Evolutionary conservation across 2,797 vertebrate genomes (phyloP).

Genomic region (Morelia viridis): DNA sequence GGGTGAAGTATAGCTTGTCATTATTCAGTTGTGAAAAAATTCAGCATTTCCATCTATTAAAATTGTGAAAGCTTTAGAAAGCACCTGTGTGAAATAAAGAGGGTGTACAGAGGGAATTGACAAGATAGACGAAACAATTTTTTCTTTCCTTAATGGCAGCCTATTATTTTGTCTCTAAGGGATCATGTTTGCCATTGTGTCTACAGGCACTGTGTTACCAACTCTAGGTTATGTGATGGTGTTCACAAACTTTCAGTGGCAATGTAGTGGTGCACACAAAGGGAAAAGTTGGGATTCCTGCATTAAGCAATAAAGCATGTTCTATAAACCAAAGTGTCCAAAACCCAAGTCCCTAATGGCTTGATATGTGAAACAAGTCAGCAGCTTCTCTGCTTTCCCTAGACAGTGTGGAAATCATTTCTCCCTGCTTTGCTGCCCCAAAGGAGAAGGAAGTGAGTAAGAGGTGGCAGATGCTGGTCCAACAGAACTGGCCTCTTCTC

Average conservation of each 20-base stretch:
- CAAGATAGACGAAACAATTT: neutral
- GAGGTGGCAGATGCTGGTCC: neutral
- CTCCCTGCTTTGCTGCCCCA: neutral
- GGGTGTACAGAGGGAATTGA: neutral
- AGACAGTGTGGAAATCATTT: neutral
- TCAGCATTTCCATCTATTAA: neutral
- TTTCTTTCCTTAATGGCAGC: neutral
- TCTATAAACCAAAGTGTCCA: neutral
- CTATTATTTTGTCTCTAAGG: neutral
- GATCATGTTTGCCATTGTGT: neutral
- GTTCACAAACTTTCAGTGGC: neutral
- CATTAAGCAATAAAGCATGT: neutral
- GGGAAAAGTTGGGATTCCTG: neutral
- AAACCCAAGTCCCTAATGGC: neutral
- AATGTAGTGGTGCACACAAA: neutral
- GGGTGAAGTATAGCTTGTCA: neutral
- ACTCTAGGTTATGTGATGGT: neutral
- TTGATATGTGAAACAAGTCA: neutral
- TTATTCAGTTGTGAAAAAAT: neutral
- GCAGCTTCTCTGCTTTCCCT: neutral
- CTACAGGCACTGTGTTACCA: neutral
- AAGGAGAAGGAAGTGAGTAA: neutral
- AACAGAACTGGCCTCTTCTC: neutral
- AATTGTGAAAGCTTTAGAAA: neutral
- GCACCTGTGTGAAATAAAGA: neutral